Evolutionary conservation across 64 coral and sea anemone genomes (phyloP), one percentile per base, ranked within the genome.

Genomic region (Anthopleura sola): DNA sequence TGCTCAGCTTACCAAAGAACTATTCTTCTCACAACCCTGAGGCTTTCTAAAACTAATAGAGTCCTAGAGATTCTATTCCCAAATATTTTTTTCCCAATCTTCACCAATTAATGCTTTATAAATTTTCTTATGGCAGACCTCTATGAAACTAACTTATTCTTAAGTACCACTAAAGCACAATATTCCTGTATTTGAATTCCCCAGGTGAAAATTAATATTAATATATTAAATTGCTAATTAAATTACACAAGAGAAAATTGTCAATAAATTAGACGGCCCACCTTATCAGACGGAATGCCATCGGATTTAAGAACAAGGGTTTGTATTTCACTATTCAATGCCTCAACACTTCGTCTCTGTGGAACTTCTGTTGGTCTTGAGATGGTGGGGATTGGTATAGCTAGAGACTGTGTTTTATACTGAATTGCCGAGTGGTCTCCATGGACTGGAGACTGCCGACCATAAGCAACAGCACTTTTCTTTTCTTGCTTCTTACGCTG

Each of bases 401-500:
- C 90, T 58, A 77, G 84, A 54, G 92, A 95, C 49, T 92, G 94
- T 44, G 95, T 80, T 48, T 82, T 81, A 46, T 93, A 77, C 49
- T 80, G 85, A 44, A 99, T 88, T 3, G 97, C 97, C 14, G 86
- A 91, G 80, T 99, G 97, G 78, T 99, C 88, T 37, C 89, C 97
- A 69, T 94, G 89, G 50, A 99, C 39, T 34, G 97, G 97, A 78
- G 97, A 99, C 32, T 90, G 93, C 17, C 97, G 86, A 18, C 95
- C 95, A 89, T 94, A 86, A 21, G 40, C 80, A 60, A 84, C 90
- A 68, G 90, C 66, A 39, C 83, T 85, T 48, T 98, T 93, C 29
- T 88, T 93, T 21, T 88, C 93, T 87, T 99, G 92, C 64, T 99
- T 99, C 29, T 87, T 94, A 31, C 93, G 90, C 29, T 91, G 93